These are phyloP conservation scores for Neostethus bicornis DNA, from an alignment of 2,797 vertebrate species.

Conservation along the genomic window DNA sequence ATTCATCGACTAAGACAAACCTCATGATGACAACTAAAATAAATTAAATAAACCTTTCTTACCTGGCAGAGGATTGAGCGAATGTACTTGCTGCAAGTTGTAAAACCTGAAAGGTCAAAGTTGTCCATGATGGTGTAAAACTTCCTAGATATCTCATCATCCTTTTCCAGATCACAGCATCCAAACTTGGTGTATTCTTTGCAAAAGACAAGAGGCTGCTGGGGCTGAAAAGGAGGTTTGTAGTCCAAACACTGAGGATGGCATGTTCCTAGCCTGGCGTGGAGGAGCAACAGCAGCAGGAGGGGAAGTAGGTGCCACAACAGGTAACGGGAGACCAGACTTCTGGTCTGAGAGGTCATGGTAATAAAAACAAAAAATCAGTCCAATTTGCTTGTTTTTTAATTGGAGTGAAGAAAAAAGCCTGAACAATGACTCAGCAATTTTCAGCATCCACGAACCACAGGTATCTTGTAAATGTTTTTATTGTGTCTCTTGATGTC, in stretches of 20 bases:
- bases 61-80: slow-evolving; percentile 84
- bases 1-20: neutral
- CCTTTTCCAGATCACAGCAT: slow-evolving; percentile 80
- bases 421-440: slow-evolving; percentile 5
- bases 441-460: slow-evolving; percentile 19
- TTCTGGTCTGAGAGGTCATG: slow-evolving; percentile 47
- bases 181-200: slow-evolving; percentile 83
- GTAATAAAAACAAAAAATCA: slow-evolving; percentile 10
- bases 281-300: slow-evolving; percentile 58
- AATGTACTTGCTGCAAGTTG: slow-evolving; percentile 78
- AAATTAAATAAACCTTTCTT: slow-evolving; percentile 26
- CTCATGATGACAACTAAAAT: neutral
- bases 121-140: slow-evolving; percentile 80
- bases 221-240: slow-evolving; percentile 83
- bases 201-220: slow-evolving; percentile 76
- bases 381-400: neutral
- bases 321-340: slow-evolving; percentile 4
- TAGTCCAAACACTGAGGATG: slow-evolving; percentile 88
- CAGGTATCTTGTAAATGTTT: slow-evolving; percentile 8
- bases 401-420: slow-evolving; percentile 8
- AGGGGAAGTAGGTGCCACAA: slow-evolving; percentile 31
- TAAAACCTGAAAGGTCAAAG: slow-evolving; percentile 80
- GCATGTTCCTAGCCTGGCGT: slow-evolving; percentile 61
- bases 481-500: slow-evolving; percentile 24
- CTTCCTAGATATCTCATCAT: slow-evolving; percentile 65